Evolutionary conservation across 1,140 invertebrate genomes (phyloP), one percentile per base, ranked within the genome.

Genomic region (Lysiphlebus fabarum): DNA sequence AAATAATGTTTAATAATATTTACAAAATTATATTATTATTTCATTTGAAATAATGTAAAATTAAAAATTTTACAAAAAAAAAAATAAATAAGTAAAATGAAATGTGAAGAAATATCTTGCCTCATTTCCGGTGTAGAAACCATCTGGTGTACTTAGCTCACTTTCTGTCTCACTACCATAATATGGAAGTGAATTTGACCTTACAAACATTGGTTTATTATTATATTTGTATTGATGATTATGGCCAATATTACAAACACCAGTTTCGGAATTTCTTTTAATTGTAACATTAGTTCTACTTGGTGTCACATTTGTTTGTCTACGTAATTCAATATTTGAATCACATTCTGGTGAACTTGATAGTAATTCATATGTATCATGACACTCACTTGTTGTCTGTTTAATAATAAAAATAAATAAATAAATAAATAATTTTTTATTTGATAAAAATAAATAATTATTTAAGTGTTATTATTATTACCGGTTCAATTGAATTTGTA

Each of bases 161-260:
- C 85, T 87, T 73, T 92, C 90, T 9, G 88, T 89, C 70, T 92
- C 90, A 67, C 89, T 90, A 57, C 87, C 86, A 71, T 87, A 90
- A 73, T 90, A 90, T 2, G 85, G 87, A n/a, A 89, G 76, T 1
- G 88, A 89, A 43, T 86, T 81, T 53, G 85, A 82, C 62, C 84
- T 79, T 59, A 81, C 56, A 65, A 78, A 77, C 10, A 69, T 63
- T 48, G 69, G 62, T 62, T 65, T 78, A 58, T n/a, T n/a, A n/a
- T 72, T 69, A 65, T 71, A 76, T 63, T 71, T 78, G 63, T 71
- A 77, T 67, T 78, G 80, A 33, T 70, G 49, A 38, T 51, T 37
- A 51, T 73, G 14, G 68, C 69, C 17, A 47, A 58, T 33, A 76
- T 70, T 49, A 80, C 75, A 64, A 82, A 74, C 51, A 57, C 72